Conservation (phyloP, 2,113 vertebrate genomes). For the Phalacrocorax carbo region DNA sequence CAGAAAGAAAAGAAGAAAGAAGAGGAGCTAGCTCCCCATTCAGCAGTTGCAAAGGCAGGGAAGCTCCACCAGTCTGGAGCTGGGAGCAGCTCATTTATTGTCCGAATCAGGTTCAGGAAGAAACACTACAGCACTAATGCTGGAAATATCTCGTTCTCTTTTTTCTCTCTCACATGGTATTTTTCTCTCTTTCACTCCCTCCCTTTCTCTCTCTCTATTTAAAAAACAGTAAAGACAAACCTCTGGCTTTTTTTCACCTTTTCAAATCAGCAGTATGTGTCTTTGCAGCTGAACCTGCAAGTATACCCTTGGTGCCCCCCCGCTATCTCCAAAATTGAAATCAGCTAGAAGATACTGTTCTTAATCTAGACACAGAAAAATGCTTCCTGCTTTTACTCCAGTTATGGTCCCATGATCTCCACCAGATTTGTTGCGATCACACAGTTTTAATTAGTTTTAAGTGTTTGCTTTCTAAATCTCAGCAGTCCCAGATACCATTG, state of each 20-base stretch:
- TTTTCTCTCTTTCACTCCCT: background rate
- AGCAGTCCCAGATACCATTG: background rate
- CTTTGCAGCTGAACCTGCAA: background rate
- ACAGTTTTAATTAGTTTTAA: background rate
- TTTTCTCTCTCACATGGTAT: background rate
- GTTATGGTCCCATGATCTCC: background rate
- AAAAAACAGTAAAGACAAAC: background rate
- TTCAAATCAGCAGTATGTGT: background rate
- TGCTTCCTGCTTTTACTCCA: background rate
- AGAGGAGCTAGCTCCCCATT: background rate
- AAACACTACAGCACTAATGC: background rate
- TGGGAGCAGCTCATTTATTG: background rate
- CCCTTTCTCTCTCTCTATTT: background rate
- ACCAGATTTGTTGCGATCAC: background rate
- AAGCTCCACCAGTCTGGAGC: background rate
- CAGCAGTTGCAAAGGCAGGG: background rate
- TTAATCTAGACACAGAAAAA: background rate
- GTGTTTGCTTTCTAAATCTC: background rate
- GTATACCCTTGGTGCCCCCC: background rate
- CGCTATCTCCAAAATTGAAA: background rate
- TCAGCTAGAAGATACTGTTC: background rate
- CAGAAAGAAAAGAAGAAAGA: background rate
- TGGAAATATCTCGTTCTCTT: background rate
- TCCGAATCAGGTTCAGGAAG: background rate
- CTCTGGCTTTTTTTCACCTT: background rate